Conservation (phyloP, 1,140 invertebrate genomes). For the Berghia stephanieae region DNA sequence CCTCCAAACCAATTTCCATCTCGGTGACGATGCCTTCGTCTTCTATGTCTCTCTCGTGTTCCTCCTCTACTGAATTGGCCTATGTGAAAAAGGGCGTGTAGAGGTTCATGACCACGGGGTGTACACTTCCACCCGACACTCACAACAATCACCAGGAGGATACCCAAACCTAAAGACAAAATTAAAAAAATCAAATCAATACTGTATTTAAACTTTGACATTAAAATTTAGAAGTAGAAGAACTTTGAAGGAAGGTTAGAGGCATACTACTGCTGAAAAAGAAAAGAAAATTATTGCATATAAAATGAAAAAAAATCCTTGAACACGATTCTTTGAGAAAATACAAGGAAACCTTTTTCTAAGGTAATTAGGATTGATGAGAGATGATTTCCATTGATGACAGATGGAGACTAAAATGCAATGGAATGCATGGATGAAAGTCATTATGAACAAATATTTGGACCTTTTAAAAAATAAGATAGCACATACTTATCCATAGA, state of each 20-base stretch:
- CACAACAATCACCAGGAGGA: constrained; percentile 62
- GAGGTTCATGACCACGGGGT: constrained; percentile 61
- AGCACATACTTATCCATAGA: no score
- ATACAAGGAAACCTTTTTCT: no score
- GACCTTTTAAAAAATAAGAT: no score
- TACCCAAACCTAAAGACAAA: constrained; percentile 58
- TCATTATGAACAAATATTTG: no score
- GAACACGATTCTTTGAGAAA: no score
- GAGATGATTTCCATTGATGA: no score
- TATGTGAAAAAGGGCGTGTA: constrained; percentile 63
- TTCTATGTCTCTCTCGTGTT: constrained; percentile 35
- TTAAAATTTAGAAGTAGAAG: background rate
- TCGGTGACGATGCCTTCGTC: constrained; percentile 39
- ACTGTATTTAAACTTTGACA: no score
- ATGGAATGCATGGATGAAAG: no score
- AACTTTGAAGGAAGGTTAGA: background rate
- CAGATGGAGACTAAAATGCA: no score
- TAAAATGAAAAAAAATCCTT: no score
- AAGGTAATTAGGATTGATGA: no score
- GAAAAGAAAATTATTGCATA: no score
- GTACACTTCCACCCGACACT: constrained; percentile 64
- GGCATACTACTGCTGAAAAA: background rate
- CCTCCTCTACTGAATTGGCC: constrained; percentile 45
- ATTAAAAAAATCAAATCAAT: constrained; percentile 18
- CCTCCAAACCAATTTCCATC: constrained; percentile 61